phyloP scores from a whole-genome alignment of 2,113 vertebrate genomes.

The Galeopterus variegatus region DNA sequence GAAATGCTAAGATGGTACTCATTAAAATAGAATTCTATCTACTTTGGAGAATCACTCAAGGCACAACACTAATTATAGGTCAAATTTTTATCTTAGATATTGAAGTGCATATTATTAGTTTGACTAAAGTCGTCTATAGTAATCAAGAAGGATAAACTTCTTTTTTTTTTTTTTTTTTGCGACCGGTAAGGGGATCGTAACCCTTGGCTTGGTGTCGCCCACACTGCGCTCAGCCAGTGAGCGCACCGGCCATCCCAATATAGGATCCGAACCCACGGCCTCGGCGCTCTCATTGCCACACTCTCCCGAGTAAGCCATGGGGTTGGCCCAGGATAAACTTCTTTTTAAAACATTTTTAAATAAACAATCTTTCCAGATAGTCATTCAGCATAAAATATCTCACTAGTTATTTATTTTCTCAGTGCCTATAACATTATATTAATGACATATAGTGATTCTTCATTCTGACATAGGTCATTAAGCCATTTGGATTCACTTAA shows the following conservation, averaged over 20 bases:
- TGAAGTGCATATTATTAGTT: background rate
- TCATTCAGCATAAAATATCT: slow-evolving; percentile 50
- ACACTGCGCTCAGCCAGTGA: too few relatives aligned
- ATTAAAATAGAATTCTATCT: slow-evolving; percentile 41
- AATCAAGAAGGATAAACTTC: background rate
- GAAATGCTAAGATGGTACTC: background rate
- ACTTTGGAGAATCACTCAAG: background rate
- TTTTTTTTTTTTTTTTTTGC: background rate
- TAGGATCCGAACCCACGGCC: too few relatives aligned
- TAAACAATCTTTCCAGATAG: slow-evolving; percentile 17
- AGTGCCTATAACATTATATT: slow-evolving; percentile 25
- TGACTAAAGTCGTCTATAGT: background rate
- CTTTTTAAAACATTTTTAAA: slow-evolving; percentile 3
- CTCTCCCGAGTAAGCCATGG: too few relatives aligned
- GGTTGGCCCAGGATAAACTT: background rate
- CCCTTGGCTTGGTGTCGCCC: too few relatives aligned
- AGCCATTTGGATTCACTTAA: slow-evolving; percentile 61
- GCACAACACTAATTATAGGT: background rate
- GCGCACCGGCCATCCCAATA: too few relatives aligned
- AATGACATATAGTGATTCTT: slow-evolving; percentile 32
- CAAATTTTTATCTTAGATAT: slow-evolving; percentile 1
- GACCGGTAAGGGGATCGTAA: too few relatives aligned
- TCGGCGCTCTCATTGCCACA: too few relatives aligned
- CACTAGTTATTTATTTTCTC: slow-evolving; percentile 62
- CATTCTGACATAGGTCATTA: slow-evolving; percentile 61